Evolutionary conservation across 2,888 invertebrate genomes (phyloP).

Genomic region (Hypomecis punctinalis): DNA sequence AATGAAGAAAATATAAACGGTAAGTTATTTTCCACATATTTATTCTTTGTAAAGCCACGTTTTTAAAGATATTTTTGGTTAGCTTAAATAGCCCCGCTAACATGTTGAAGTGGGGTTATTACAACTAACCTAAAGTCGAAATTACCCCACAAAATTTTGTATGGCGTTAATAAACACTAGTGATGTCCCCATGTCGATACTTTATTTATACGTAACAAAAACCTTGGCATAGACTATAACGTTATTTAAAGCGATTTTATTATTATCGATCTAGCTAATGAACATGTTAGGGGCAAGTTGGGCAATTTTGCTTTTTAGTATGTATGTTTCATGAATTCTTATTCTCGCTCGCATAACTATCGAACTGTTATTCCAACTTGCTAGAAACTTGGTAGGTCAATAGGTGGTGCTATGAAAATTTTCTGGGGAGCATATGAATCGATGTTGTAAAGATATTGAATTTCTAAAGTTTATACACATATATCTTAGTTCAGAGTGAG

Average conservation of each 20-base stretch:
- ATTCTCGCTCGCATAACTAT: constrained; percentile 15
- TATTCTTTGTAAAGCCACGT: constrained; percentile 8
- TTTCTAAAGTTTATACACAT: no score
- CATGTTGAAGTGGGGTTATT: constrained; percentile 14
- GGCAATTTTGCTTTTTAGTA: constrained; percentile 4
- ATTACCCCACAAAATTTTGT: constrained; percentile 9
- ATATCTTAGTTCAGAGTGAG: no score
- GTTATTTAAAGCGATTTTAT: constrained; percentile 12
- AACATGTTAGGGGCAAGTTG: constrained; percentile 6
- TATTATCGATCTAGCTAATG: constrained; percentile 3
- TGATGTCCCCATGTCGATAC: constrained; percentile 10
- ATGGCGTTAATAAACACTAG: constrained; percentile 13
- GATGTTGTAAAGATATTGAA: no score
- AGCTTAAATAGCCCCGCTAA: constrained; percentile 9
- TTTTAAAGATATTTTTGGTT: constrained; percentile 12
- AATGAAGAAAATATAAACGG: constrained; percentile 9
- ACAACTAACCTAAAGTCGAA: constrained; percentile 13
- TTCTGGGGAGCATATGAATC: constrained; percentile 8
- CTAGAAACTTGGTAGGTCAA: constrained; percentile 9
- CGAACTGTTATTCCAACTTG: constrained; percentile 4
- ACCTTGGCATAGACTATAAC: constrained; percentile 9
- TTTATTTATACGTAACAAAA: constrained; percentile 12
- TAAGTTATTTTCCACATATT: constrained; percentile 10
- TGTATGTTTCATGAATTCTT: constrained; percentile 12
- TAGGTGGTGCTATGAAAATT: constrained; percentile 8